Conservation (phyloP, 2,797 vertebrate genomes). For the Zenarchopterus dispar region DNA sequence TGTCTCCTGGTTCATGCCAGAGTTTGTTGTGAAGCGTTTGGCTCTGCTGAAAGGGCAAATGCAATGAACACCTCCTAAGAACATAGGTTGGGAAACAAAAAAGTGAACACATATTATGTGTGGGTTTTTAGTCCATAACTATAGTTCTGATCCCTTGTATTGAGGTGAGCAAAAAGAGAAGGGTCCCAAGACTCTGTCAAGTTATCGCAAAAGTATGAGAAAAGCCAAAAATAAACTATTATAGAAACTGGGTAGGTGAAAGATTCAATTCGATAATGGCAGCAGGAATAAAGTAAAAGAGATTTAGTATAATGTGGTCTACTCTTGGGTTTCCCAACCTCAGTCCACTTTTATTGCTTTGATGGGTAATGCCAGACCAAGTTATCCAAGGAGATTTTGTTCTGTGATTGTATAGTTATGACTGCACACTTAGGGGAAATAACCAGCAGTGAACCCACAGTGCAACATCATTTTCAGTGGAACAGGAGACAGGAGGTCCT, state of each 20-base stretch:
- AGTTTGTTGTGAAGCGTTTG: slow-evolving; percentile 2
- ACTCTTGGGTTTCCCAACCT: slow-evolving; percentile 20
- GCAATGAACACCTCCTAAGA: slow-evolving; percentile 8
- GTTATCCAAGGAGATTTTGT: slow-evolving; percentile 14
- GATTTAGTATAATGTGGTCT: slow-evolving; percentile 10
- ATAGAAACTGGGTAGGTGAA: background rate
- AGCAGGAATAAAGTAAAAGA: slow-evolving; percentile 4
- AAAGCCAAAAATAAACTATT: too few relatives aligned
- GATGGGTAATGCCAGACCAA: slow-evolving; percentile 28
- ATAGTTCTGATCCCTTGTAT: background rate
- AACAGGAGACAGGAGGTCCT: slow-evolving; percentile 4
- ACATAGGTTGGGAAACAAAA: too few relatives aligned
- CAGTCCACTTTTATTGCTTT: slow-evolving; percentile 27
- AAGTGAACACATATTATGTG: background rate
- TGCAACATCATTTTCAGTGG: slow-evolving; percentile 10
- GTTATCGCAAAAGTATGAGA: background rate
- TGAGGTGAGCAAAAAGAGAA: background rate
- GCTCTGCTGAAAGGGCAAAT: slow-evolving; percentile 7
- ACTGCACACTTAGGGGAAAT: slow-evolving; percentile 1
- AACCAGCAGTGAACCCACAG: slow-evolving; percentile 10
- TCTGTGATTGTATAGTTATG: background rate
- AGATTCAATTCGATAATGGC: background rate
- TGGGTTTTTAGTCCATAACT: background rate
- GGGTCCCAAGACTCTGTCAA: background rate
- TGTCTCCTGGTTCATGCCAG: slow-evolving; percentile 16